These are phyloP conservation scores for Zootermopsis nevadensis DNA, from an alignment of 2,888 invertebrate species.

Conservation along the genomic window DNA sequence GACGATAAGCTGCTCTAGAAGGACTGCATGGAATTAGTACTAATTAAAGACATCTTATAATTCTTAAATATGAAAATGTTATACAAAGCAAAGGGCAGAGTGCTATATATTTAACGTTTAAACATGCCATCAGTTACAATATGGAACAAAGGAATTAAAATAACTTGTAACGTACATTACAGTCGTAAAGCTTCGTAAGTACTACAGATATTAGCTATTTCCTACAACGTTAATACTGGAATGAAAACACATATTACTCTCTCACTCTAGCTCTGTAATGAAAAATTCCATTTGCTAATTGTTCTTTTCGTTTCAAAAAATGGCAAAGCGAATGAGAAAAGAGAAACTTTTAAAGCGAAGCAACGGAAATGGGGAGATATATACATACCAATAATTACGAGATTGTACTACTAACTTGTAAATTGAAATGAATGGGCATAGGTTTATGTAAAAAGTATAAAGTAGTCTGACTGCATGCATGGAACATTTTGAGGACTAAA, in stretches of 20 bases:
- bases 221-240: background rate
- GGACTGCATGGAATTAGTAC: no score
- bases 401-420: background rate
- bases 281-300: conserved; percentile 22
- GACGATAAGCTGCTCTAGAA: no score
- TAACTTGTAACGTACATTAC: no score
- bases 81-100: no score
- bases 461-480: no score
- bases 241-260: background rate
- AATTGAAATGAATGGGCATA: background rate
- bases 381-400: background rate
- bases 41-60: no score
- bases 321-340: background rate
- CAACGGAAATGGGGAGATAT: background rate
- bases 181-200: no score
- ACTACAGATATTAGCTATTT: background rate
- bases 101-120: no score
- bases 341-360: background rate
- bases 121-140: no score
- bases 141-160: no score
- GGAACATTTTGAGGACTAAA: no score
- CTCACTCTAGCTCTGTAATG: background rate
- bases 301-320: background rate
- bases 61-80: no score
- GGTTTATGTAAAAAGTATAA: background rate